These are phyloP conservation scores for Phoebastria nigripes DNA, from an alignment of 2,797 vertebrate species.

Conservation along the genomic window DNA sequence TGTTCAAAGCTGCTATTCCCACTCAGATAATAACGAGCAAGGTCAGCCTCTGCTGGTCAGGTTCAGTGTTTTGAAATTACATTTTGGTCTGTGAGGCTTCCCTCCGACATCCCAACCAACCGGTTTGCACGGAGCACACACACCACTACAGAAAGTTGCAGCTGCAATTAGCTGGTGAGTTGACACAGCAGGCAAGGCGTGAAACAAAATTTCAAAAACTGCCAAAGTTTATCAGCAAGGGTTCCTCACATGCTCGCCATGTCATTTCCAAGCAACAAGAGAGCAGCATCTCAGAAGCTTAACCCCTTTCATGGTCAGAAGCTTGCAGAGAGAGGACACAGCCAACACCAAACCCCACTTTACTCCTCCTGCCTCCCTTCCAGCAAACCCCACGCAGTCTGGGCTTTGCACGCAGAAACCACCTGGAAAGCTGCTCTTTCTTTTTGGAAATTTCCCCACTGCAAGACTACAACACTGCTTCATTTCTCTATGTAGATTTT, in stretches of 20 bases:
- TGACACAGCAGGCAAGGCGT: constrained; percentile 64
- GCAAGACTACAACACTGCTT: neutral
- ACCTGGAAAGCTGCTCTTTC: neutral
- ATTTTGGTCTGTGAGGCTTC: constrained; percentile 65
- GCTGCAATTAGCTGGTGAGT: constrained; percentile 62
- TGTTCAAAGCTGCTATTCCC: constrained; percentile 73
- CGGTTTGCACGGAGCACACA: neutral
- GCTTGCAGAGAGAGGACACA: neutral
- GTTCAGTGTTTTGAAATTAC: constrained; percentile 72
- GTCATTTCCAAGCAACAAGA: constrained; percentile 50
- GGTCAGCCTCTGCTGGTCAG: constrained; percentile 68
- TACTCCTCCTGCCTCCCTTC: neutral
- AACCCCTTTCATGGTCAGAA: constrained; percentile 9
- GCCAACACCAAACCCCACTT: neutral
- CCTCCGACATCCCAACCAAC: constrained; percentile 20
- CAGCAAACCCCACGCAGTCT: neutral
- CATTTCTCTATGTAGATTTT: neutral
- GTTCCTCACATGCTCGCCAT: constrained; percentile 5
- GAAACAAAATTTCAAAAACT: constrained; percentile 67
- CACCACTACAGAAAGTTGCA: constrained; percentile 16
- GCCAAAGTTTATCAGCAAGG: constrained; percentile 60
- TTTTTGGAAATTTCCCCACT: neutral
- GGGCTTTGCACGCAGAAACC: neutral
- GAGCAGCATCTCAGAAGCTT: constrained; percentile 5
- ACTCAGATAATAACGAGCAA: constrained; percentile 74